Conservation (phyloP, 1,140 invertebrate genomes). For the Eumeta japonica region DNA sequence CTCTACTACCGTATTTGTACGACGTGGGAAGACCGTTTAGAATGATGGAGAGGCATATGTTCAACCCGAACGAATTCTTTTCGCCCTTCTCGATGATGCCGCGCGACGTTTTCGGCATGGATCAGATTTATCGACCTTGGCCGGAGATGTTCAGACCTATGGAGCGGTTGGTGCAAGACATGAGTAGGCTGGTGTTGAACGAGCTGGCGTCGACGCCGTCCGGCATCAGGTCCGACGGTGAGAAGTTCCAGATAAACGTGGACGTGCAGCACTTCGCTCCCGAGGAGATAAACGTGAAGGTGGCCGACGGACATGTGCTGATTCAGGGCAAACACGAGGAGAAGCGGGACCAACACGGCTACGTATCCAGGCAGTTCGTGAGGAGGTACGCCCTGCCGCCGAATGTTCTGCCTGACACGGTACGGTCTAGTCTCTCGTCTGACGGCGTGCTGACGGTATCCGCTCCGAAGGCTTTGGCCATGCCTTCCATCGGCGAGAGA, state of each 20-base stretch:
- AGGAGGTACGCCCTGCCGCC: slow-evolving; percentile 69
- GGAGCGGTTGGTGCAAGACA: slow-evolving; percentile 24
- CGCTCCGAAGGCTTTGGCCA: slow-evolving; percentile 57
- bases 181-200: slow-evolving; percentile 27
- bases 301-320: slow-evolving; percentile 66
- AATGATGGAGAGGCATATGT: slow-evolving; percentile 23
- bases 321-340: slow-evolving; percentile 77
- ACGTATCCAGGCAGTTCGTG: slow-evolving; percentile 70
- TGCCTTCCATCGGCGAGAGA: slow-evolving; percentile 35
- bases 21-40: slow-evolving; percentile 27
- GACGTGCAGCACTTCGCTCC: slow-evolving; percentile 87
- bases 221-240: slow-evolving; percentile 21
- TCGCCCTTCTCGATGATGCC: slow-evolving; percentile 22
- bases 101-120: slow-evolving; percentile 17
- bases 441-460: slow-evolving; percentile 72
- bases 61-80: slow-evolving; percentile 17
- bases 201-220: slow-evolving; percentile 16
- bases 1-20: slow-evolving; percentile 30
- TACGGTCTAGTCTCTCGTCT: slow-evolving; percentile 69
- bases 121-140: slow-evolving; percentile 17
- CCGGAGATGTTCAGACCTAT: slow-evolving; percentile 27
- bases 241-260: slow-evolving; percentile 67
- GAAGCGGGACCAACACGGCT: slow-evolving; percentile 72
- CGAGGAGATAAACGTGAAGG: slow-evolving; percentile 80
- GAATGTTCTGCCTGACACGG: slow-evolving; percentile 67